Base-by-base conservation (phyloP, 2,888 invertebrate species). In the Allygus modestus region DNA sequence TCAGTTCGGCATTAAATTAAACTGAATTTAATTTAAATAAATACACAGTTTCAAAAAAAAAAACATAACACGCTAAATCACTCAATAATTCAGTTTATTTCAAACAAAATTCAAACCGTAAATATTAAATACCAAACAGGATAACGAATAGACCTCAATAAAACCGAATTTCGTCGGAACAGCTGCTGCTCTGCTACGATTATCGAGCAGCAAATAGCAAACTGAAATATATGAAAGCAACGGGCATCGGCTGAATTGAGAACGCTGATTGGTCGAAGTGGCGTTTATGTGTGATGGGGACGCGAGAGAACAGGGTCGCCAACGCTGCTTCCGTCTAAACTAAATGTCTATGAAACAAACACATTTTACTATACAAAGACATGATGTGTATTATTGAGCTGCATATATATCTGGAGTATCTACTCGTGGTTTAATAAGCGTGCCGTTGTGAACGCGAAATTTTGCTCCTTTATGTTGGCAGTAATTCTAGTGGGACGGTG, bases 241-340 rank as follows among this genome's bases (percentile, higher is more conserved):
- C 23, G 58, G 58, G 58, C 23, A 58, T 58, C 23, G 58, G 58
- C 58, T 58, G 23, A 7, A 37, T 37, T 7, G 37, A 9, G 37
- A 37, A 23, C 20, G 58, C 23, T 58, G 58, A 58, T 58, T 58
- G 58, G 58, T 58, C 58, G 23, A 58, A 37, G 9, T 2, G 7
- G 7, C 58, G 23, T 23, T n/a, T 4, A 23, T 23, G 23, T 23
- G 23, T 7, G 12, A 20, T 58, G 58, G 58, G 58, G 23, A 23
- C 58, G 58, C 58, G 58, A 20, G 58, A 58, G 20, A 23, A n/a
- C 58, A 58, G 58, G 58, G 2, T 58, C 7, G 58, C 58, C 58
- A 58, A 58, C 23, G 9, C 20, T 20, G 9, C 23, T 58, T 58
- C 58, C 58, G 58, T 17, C 37, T 4, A 37, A 37, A 37, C 4